phyloP scores from a whole-genome alignment of 2,113 vertebrate species.

The Gavia stellata region DNA sequence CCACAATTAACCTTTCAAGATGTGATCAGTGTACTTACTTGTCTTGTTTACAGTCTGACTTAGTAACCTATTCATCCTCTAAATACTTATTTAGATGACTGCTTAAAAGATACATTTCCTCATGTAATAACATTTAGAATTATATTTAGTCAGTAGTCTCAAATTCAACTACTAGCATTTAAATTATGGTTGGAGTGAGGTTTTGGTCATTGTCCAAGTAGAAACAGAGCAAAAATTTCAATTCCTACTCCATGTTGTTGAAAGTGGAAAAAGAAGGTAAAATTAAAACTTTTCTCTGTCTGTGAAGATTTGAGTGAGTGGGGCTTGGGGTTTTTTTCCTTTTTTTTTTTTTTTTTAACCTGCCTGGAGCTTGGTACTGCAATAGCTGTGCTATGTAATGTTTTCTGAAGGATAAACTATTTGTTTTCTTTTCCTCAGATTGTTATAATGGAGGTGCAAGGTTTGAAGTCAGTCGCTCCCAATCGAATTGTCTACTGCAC shows the following conservation, averaged over 20 bases:
- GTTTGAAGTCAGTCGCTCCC: slow-evolving; percentile 90
- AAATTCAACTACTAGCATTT: not conserved
- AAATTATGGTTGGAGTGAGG: not conserved
- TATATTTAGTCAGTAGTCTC: not conserved
- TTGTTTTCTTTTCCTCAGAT: slow-evolving; percentile 75
- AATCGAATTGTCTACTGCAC: slow-evolving; percentile 97
- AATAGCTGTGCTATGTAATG: not conserved
- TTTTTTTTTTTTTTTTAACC: no score
- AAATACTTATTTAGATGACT: not conserved
- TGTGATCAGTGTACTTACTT: not conserved
- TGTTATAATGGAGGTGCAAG: slow-evolving; percentile 94
- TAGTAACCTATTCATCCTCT: not conserved
- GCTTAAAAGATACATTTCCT: not conserved
- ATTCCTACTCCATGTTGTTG: not conserved
- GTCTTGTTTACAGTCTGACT: not conserved
- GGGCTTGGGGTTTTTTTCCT: rapidly evolving
- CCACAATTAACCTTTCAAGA: not conserved
- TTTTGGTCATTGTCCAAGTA: not conserved
- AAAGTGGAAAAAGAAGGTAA: not conserved
- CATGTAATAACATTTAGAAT: not conserved
- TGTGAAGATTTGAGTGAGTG: not conserved
- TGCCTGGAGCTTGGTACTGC: rapidly evolving
- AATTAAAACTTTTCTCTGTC: not conserved
- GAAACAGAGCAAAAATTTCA: not conserved
- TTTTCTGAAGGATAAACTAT: not conserved